A percentile compares a stretch with the other conserved stretches of the same genome.
phyloP scores from a whole-genome alignment of 2,797 vertebrate species.

The Cynopterus sphinx region DNA sequence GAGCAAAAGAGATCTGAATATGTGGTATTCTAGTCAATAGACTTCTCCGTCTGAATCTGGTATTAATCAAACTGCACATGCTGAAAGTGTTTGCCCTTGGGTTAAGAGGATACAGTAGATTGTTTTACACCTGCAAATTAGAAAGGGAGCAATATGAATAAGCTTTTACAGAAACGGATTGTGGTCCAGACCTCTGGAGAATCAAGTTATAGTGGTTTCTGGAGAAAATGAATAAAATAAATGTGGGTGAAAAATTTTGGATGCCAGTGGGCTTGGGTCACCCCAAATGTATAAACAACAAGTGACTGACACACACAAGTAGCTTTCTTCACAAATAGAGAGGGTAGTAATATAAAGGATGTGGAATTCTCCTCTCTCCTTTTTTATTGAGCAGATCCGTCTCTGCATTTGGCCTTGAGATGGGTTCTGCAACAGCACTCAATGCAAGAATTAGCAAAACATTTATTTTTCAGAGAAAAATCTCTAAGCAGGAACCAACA shows the following conservation, averaged over 20 bases:
- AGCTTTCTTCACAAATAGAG: background rate
- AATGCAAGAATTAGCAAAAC: conserved; percentile 25
- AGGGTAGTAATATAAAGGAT: background rate
- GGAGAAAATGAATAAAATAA: conserved; percentile 48
- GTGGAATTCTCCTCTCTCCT: background rate
- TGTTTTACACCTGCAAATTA: background rate
- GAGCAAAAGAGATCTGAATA: background rate
- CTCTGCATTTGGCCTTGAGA: conserved; percentile 11
- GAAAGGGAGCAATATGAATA: background rate
- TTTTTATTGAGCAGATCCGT: background rate
- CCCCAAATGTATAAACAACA: background rate
- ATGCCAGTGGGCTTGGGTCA: background rate
- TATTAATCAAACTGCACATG: background rate
- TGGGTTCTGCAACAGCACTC: background rate
- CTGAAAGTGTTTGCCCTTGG: conserved; percentile 28
- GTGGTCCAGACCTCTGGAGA: background rate
- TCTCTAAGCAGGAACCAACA: conserved; percentile 30
- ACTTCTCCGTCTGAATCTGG: background rate
- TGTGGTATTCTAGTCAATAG: background rate
- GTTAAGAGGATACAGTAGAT: conserved; percentile 24
- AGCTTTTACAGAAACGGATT: conserved; percentile 9
- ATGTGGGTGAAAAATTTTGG: background rate
- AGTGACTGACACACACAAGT: background rate
- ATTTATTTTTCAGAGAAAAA: conserved; percentile 33
- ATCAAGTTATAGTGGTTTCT: background rate